Conservation (phyloP, 2,888 invertebrate genomes). For the Pocota personata region DNA sequence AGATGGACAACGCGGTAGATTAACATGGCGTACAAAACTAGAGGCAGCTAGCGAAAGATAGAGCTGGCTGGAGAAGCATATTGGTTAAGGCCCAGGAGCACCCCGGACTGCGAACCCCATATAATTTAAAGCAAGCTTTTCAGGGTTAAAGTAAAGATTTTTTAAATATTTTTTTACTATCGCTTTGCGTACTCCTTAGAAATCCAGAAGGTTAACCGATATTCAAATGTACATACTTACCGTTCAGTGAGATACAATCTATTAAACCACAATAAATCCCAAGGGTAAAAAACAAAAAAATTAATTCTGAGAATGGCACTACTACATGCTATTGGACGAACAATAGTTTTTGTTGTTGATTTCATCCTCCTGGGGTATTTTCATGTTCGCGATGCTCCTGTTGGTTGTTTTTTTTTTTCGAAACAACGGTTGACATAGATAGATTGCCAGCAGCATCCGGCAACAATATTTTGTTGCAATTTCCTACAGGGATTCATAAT, state of each 20-base stretch:
- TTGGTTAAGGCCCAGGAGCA: no score
- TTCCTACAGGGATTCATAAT: background rate
- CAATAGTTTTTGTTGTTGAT: slow-evolving; percentile 5
- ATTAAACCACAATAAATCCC: slow-evolving; percentile 1
- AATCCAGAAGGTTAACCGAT: background rate
- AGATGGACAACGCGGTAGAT: no score
- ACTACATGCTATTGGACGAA: slow-evolving; percentile 6
- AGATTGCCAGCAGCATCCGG: slow-evolving; percentile 3
- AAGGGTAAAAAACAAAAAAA: background rate
- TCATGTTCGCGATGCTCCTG: background rate
- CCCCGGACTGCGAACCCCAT: no score
- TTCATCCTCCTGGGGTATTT: background rate
- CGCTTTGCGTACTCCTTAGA: no score
- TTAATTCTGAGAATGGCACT: slow-evolving; percentile 8
- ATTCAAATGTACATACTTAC: no score
- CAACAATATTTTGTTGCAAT: background rate
- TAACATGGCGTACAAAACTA: no score
- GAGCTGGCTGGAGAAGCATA: no score
- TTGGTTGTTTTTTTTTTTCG: background rate
- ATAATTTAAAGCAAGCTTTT: no score
- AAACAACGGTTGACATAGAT: slow-evolving; percentile 7
- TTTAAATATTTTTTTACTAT: no score
- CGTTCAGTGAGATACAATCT: background rate
- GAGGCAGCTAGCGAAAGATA: no score
- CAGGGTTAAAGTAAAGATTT: no score